Conservation (phyloP, 2,888 invertebrate species). For the Folsomia candida region DNA sequence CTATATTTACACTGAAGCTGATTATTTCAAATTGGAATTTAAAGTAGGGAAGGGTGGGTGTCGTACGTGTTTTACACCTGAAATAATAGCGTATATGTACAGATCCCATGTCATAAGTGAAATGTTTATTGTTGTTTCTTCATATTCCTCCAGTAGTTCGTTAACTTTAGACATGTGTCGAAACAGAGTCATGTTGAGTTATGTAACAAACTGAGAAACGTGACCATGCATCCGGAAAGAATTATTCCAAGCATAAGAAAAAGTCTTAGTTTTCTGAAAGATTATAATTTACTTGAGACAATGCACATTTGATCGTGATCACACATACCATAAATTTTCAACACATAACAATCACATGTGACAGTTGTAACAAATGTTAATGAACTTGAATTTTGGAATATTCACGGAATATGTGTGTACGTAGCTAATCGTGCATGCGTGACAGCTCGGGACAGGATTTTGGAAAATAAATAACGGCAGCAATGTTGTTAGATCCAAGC, state of each 20-base stretch:
- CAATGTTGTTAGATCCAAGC: too few species aligned
- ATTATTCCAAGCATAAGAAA: not conserved
- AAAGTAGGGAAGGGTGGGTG: too few species aligned
- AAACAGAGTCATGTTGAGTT: not conserved
- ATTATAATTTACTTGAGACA: not conserved
- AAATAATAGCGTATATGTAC: too few species aligned
- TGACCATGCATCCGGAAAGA: not conserved
- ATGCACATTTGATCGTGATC: not conserved
- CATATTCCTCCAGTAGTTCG: not conserved
- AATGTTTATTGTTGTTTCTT: not conserved
- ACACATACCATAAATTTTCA: not conserved
- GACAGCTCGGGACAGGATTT: too few species aligned
- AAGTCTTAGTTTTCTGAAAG: not conserved
- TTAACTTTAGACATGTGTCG: not conserved
- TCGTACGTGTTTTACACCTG: too few species aligned
- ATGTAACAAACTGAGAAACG: not conserved
- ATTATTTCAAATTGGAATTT: too few species aligned
- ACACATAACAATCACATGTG: not conserved
- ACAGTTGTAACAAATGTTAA: not conserved
- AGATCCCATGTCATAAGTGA: not conserved
- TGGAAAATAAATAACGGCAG: too few species aligned
- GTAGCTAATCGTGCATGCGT: too few species aligned
- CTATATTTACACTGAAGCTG: too few species aligned
- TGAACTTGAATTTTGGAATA: not conserved
- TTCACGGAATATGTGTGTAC: not conserved